Evolutionary conservation across 2,888 invertebrate genomes (phyloP), one percentile per base, ranked within the genome.

Genomic region (Arctia plantaginis): DNA sequence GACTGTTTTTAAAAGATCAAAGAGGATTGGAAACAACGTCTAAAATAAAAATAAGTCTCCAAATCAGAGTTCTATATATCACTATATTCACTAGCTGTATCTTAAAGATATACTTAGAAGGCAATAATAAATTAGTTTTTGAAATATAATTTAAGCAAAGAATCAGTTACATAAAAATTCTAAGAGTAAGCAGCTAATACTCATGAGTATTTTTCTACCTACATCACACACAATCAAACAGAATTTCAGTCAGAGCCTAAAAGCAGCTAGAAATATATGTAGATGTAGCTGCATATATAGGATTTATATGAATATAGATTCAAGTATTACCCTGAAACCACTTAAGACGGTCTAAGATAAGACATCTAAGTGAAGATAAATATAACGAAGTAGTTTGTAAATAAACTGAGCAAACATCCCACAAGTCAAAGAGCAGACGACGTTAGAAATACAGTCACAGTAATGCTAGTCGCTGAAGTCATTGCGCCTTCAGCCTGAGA

Each of bases 401-500:
- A 69, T 62, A 44, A 44, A 8, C 20, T 44, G 72, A 27, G n/a
- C 33, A 39, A 39, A 47, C 47, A 47, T 27, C 27, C 55, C 30
- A 71, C 59, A 68, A 68, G 62, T 39, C 73, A 69, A 73, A 69
- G 69, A 65, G 69, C 69, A 65, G 15, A 66, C 39, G 67, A 51
- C 67, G 44, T 73, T 67, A 73, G 73, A 72, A 82, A 82, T 72
- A 73, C 76, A 39, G 66, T 66, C 59, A 74, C 59, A 72, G 35
- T 73, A 76, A 72, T 76, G 67, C 78, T 64, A 77, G 73, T 62
- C 74, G 30, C 71, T 44, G 41, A 71, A 75, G 69, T 72, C 73
- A 44, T 64, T 71, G 71, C 67, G 74, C 79, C 23, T 76, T 77
- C 76, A 77, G 65, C 65, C 69, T 76, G 77, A 78, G 76, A 82